phyloP scores from a whole-genome alignment of 2,888 invertebrate genomes.

The Rambutsinella grinnellia region DNA sequence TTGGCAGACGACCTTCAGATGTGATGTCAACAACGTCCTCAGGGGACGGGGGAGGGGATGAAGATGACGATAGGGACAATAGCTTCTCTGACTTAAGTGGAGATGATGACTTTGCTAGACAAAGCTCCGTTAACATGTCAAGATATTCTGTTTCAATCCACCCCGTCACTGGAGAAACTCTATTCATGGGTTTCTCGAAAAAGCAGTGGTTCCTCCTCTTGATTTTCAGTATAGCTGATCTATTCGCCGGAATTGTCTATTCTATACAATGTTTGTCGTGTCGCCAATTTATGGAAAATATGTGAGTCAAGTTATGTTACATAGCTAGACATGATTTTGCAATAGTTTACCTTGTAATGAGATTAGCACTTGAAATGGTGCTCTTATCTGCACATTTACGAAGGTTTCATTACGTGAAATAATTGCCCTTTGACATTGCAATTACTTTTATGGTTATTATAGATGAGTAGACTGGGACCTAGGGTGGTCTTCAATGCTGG shows the following conservation, averaged over 20 bases:
- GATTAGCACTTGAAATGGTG: too few relatives aligned
- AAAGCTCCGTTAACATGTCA: conserved; percentile 38
- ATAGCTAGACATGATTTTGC: not conserved
- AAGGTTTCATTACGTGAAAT: too few relatives aligned
- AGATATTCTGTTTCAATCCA: conserved; percentile 49
- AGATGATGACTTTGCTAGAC: conserved; percentile 16
- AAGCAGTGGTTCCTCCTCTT: conserved; percentile 84
- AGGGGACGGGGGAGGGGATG: conserved; percentile 9
- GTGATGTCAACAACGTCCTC: conserved; percentile 25
- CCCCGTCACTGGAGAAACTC: conserved; percentile 47
- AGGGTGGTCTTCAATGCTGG: conserved; percentile 87
- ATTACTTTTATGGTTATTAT: conserved; percentile 2
- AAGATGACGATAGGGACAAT: conserved; percentile 24
- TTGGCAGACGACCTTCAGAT: conserved; percentile 39
- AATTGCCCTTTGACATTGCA: not conserved
- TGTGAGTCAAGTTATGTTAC: conserved; percentile 69
- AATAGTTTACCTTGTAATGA: not conserved
- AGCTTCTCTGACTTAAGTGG: conserved; percentile 26
- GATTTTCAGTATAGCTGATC: conserved; percentile 86
- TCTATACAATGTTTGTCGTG: conserved; percentile 89
- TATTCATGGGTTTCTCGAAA: conserved; percentile 72
- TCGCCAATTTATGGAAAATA: conserved; percentile 88
- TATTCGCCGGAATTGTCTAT: conserved; percentile 87
- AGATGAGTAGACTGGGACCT: conserved; percentile 83
- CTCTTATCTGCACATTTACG: too few relatives aligned